Evolutionary conservation across 2,888 invertebrate genomes (phyloP).

Genomic region (Stenolophus ochropezus): DNA sequence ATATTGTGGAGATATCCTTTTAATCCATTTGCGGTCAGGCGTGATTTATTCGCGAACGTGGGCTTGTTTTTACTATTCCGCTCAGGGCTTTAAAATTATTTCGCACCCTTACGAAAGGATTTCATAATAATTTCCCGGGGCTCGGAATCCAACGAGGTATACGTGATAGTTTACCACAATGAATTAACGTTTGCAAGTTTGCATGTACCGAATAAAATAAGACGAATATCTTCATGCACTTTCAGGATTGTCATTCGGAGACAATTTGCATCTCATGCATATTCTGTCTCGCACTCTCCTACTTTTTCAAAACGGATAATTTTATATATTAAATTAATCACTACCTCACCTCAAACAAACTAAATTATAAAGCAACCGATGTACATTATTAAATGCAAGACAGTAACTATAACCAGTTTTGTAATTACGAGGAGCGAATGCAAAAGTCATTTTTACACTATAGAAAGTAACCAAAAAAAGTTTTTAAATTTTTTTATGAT

Average conservation of each 20-base stretch:
- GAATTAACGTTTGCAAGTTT: conserved; percentile 3
- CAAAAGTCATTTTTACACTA: no score
- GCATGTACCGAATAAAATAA: background rate
- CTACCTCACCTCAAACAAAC: background rate
- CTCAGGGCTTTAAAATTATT: background rate
- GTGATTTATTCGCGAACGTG: background rate
- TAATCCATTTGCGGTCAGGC: background rate
- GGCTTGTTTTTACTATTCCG: background rate
- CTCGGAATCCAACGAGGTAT: background rate
- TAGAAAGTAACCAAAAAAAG: no score
- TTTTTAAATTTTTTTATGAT: no score
- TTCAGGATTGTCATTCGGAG: background rate
- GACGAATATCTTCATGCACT: background rate
- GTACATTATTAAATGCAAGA: no score
- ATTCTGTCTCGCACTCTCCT: background rate
- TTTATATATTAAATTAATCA: background rate
- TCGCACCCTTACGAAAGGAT: background rate
- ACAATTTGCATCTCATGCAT: conserved; percentile 15
- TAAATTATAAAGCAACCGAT: no score
- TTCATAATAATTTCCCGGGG: conserved; percentile 1
- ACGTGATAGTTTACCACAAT: conserved; percentile 14
- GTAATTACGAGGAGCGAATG: no score
- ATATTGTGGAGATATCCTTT: background rate
- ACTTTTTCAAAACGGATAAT: background rate
- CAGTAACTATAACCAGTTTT: no score